A percentile compares a stretch with the other conserved stretches of the same genome.
These are phyloP conservation scores for Sapajus apella DNA, from an alignment of 2,113 vertebrate species.

Conservation along the genomic window DNA sequence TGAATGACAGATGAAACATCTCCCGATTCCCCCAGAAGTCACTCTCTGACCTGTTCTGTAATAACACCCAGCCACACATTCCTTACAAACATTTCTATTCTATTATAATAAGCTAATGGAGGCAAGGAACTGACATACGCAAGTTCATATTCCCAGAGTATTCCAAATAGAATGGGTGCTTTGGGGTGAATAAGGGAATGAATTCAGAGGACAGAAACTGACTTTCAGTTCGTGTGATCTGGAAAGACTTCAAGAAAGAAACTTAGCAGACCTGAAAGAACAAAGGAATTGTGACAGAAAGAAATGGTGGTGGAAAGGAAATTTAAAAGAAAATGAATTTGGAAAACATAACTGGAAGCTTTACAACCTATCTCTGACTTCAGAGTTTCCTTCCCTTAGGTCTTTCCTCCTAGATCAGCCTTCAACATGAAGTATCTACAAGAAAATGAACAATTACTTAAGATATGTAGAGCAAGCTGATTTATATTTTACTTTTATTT, in stretches of 20 bases:
- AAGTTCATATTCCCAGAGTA: not conserved
- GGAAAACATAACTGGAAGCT: not conserved
- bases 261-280: not conserved
- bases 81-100: not conserved
- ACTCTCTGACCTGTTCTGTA: not conserved
- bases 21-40: not conserved
- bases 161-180: not conserved
- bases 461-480: not conserved
- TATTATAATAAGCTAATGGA: not conserved
- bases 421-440: not conserved
- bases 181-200: not conserved
- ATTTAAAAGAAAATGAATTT: not conserved
- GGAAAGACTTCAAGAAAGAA: conserved; percentile 5
- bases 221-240: not conserved
- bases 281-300: not conserved
- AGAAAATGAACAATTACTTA: not conserved
- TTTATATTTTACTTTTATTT: conserved; percentile 11
- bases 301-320: not conserved
- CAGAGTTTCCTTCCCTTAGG: not conserved
- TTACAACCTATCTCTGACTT: not conserved
- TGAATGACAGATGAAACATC: not conserved
- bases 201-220: conserved; percentile 29
- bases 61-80: not conserved
- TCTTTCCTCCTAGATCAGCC: not conserved
- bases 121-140: not conserved